These are phyloP conservation scores for Dolichomitus sp. DNA, from an alignment of 2,888 invertebrate species.

Conservation along the genomic window DNA sequence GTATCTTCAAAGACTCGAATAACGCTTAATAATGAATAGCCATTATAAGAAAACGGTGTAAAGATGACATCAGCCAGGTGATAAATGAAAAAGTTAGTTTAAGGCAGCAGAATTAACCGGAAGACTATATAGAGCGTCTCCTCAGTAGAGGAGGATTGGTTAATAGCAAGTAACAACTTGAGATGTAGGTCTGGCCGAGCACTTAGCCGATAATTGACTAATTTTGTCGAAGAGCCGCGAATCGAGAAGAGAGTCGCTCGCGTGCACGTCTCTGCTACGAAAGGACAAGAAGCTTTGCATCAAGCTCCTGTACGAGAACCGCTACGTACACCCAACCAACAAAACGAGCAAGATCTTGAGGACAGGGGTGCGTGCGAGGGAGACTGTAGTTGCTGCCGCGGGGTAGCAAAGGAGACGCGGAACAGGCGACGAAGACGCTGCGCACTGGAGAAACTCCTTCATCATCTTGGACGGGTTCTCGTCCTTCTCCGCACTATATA, in stretches of 20 bases:
- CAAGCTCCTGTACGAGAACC: constrained; percentile 10
- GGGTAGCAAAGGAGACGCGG: constrained; percentile 10
- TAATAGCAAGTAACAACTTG: constrained; percentile 72
- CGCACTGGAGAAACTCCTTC: constrained; percentile 56
- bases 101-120: constrained; percentile 1
- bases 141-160: constrained; percentile 57
- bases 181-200: constrained; percentile 82
- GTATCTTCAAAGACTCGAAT: neutral
- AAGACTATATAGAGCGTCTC: constrained; percentile 12
- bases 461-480: constrained; percentile 36
- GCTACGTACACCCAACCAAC: neutral
- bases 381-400: constrained; percentile 1
- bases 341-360: constrained; percentile 16
- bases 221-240: constrained; percentile 82
- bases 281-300: constrained; percentile 34
- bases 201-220: constrained; percentile 85
- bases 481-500: constrained; percentile 18
- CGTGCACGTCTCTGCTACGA: constrained; percentile 23
- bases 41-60: constrained; percentile 8
- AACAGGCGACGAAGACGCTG: constrained; percentile 47
- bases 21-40: neutral
- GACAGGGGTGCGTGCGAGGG: constrained; percentile 19
- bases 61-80: neutral
- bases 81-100: constrained; percentile 18
- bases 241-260: constrained; percentile 73